These are phyloP conservation scores for Scotopteryx bipunctaria DNA, from an alignment of 2,888 invertebrate genomes.

Conservation along the genomic window DNA sequence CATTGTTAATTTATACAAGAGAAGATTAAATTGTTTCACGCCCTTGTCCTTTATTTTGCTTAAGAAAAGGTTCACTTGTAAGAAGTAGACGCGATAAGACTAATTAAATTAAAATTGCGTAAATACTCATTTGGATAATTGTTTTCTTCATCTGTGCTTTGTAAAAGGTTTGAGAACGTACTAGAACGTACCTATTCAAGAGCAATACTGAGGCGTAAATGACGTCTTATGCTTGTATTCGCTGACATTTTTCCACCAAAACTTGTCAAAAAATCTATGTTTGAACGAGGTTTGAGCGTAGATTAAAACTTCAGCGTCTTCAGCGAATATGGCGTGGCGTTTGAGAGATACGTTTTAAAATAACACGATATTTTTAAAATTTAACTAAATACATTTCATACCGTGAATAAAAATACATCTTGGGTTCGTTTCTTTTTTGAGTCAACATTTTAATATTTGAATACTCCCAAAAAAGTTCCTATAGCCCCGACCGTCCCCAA, in stretches of 20 bases:
- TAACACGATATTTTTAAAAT: background rate
- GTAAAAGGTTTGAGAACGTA: too few relatives aligned
- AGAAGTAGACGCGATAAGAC: constrained; percentile 1
- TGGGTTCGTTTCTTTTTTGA: constrained; percentile 5
- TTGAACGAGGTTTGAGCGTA: too few relatives aligned
- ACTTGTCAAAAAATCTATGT: too few relatives aligned
- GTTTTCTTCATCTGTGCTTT: too few relatives aligned
- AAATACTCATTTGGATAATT: constrained; percentile 2
- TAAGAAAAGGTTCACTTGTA: constrained; percentile 5
- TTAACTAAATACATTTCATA: background rate
- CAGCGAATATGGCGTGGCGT: too few relatives aligned
- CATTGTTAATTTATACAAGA: constrained; percentile 13
- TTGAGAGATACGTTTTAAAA: too few relatives aligned
- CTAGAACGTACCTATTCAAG: too few relatives aligned
- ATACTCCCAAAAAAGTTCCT: constrained; percentile 60
- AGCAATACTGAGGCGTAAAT: too few relatives aligned
- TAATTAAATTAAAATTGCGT: constrained; percentile 2
- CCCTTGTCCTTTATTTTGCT: constrained; percentile 6
- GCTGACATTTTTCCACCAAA: too few relatives aligned
- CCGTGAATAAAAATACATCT: background rate
- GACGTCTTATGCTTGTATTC: too few relatives aligned
- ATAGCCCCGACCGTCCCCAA: constrained; percentile 60
- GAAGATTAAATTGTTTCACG: constrained; percentile 21
- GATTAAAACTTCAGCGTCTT: too few relatives aligned
- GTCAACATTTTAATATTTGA: constrained; percentile 41